Evolutionary conservation across 2,113 vertebrate genomes (phyloP), one percentile per base, ranked within the genome.

Genomic region (Bubo bubo): DNA sequence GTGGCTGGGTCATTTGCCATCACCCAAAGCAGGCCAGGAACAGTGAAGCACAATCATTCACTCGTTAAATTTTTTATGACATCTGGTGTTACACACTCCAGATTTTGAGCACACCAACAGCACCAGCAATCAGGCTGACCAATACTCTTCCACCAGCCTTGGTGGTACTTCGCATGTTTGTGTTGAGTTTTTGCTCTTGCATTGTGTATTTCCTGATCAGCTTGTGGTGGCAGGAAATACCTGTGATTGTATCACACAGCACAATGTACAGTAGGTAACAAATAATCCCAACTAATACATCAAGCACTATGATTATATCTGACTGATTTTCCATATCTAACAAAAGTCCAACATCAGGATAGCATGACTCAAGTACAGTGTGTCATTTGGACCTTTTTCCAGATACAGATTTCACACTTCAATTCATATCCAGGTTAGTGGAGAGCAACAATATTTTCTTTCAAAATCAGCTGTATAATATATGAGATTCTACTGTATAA

Each of bases 201-300:
- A n/a, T 0, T 11, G 15, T 3, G 26, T 28, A 47, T 10, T 79
- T 84, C 30, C 43, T 41, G 16, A 45, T 15, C n/a, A 22, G 24
- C 9, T 45, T 28, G 10, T 6, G 41, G 24, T 53, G 35, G 45
- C 23, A 79, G 56, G 34, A 64, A 67, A 63, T 27, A 52, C 6
- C 24, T 15, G 30, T 7, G 58, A 50, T 16, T 17, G 18, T 9
- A 26, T 10, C 6, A 2, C 39, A 6, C 6, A 28, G 15, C 47
- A 76, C 4, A 0, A 16, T 0, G 2, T 14, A 15, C 0, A 1
- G 63, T 39, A 2, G 3, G 8, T 23, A 18, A 68, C 55, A 85
- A 76, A 41, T 13, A 53, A 74, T n/a, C 50, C 52, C 62, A 79
- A 27, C 28, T 34, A 22, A 35, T 8, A 32, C 12, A 75, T 60